A percentile compares a stretch with the other conserved stretches of the same genome.
Conservation (phyloP, 2,888 invertebrate genomes). For the Poecilus cupreus region DNA sequence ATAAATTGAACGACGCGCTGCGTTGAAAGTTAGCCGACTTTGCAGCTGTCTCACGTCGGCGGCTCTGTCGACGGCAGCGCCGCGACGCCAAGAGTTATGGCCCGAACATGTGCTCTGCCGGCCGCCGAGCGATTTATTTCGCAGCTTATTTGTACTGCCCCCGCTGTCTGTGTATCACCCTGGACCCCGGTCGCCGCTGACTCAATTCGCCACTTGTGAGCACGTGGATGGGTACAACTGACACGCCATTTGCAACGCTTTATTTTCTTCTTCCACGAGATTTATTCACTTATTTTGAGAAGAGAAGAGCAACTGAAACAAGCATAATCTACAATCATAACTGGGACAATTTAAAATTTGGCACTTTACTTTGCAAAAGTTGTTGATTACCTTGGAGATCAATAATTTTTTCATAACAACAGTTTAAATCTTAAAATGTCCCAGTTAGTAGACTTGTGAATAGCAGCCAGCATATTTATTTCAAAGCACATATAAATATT, state of each 20-base stretch:
- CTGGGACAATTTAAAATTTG: no score
- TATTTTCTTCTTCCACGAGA: background rate
- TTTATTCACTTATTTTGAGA: background rate
- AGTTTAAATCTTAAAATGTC: no score
- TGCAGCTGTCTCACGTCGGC: conserved; percentile 58
- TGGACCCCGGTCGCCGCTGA: background rate
- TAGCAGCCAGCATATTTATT: no score
- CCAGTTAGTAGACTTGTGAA: no score
- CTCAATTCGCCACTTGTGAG: background rate
- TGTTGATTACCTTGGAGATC: no score
- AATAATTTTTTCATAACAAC: no score
- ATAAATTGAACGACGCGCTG: conserved; percentile 50
- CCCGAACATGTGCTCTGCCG: conserved; percentile 52
- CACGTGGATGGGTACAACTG: background rate
- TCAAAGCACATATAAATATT: no score
- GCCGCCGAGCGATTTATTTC: conserved; percentile 52
- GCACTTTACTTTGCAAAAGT: no score
- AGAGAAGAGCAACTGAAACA: no score
- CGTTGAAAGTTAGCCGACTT: conserved; percentile 55
- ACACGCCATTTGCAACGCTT: background rate
- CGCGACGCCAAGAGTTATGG: conserved; percentile 48
- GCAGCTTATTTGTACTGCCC: conserved; percentile 56
- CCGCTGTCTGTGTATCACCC: conserved; percentile 17
- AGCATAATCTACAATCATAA: no score
- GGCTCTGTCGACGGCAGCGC: conserved; percentile 43